phyloP scores from a whole-genome alignment of 2,888 invertebrate species.

The Diplazon laetatorius region DNA sequence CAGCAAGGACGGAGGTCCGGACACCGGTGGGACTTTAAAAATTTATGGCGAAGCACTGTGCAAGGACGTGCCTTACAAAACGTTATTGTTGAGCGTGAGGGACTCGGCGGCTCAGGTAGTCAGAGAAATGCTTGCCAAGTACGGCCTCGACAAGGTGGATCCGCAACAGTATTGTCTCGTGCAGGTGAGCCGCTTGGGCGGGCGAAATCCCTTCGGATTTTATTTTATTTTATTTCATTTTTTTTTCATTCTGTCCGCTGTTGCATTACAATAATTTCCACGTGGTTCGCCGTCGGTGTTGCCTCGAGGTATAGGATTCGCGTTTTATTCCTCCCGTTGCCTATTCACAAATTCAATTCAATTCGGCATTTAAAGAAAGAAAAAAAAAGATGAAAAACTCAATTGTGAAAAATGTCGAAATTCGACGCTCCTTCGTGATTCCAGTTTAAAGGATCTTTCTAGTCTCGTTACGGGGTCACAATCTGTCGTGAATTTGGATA shows the following conservation, averaged over 20 bases:
- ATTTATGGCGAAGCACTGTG: constrained; percentile 98
- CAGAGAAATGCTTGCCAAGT: constrained; percentile 98
- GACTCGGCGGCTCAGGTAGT: constrained; percentile 97
- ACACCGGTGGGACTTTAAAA: constrained; percentile 95
- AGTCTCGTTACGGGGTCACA: constrained; percentile 39
- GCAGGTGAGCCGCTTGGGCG: constrained; percentile 87
- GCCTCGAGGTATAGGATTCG: constrained; percentile 13
- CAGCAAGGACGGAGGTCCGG: constrained; percentile 97
- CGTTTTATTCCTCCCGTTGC: not conserved
- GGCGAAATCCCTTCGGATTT: constrained; percentile 10
- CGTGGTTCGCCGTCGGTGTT: not conserved
- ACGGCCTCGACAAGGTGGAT: constrained; percentile 95
- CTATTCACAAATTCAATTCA: not conserved
- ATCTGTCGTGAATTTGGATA: not conserved
- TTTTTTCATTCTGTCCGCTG: not conserved
- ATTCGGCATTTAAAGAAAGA: not conserved
- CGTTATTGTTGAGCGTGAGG: constrained; percentile 94
- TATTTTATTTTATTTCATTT: not conserved
- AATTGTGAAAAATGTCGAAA: constrained; percentile 48
- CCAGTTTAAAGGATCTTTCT: constrained; percentile 34
- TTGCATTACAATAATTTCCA: not conserved
- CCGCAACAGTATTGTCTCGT: constrained; percentile 96
- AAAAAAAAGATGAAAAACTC: constrained; percentile 5
- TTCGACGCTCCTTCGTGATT: constrained; percentile 28
- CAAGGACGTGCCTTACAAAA: constrained; percentile 99